phyloP scores from a whole-genome alignment of 2,888 invertebrate genomes.

The Spodoptera picta region DNA sequence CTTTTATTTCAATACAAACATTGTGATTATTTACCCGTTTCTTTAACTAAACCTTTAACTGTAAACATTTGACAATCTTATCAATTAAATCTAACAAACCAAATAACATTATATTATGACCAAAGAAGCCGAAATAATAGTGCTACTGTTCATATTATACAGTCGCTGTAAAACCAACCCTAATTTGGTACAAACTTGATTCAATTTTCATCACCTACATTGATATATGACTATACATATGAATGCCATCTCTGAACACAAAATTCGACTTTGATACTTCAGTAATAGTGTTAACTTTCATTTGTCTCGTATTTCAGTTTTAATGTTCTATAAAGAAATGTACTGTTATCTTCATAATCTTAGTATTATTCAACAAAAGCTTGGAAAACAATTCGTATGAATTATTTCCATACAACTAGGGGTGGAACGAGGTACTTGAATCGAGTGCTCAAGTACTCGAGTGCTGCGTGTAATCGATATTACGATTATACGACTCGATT shows the following conservation, averaged over 20 bases:
- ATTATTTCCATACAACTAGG: constrained; percentile 31
- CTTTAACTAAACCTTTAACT: constrained; percentile 20
- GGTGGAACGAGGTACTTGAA: constrained; percentile 59
- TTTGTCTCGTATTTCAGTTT: not conserved
- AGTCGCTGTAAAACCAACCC: not conserved
- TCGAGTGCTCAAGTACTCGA: constrained; percentile 62
- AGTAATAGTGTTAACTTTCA: not conserved
- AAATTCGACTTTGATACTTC: not conserved
- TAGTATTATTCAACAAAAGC: constrained; percentile 42
- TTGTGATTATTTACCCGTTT: constrained; percentile 9
- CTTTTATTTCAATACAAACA: constrained; percentile 33
- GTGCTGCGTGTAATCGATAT: constrained; percentile 77
- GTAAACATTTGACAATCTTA: constrained; percentile 27
- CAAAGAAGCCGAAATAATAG: constrained; percentile 49
- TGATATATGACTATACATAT: not conserved
- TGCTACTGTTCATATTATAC: constrained; percentile 7
- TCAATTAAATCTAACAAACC: constrained; percentile 45
- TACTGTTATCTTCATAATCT: constrained; percentile 49
- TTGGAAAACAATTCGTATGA: constrained; percentile 46
- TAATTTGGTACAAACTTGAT: accelerated
- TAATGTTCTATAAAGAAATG: constrained; percentile 11
- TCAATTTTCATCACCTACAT: not conserved
- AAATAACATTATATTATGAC: constrained; percentile 50
- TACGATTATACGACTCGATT: constrained; percentile 61
- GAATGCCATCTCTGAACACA: not conserved